phyloP scores from a whole-genome alignment of 2,113 vertebrate species.

The Haemorhous mexicanus region DNA sequence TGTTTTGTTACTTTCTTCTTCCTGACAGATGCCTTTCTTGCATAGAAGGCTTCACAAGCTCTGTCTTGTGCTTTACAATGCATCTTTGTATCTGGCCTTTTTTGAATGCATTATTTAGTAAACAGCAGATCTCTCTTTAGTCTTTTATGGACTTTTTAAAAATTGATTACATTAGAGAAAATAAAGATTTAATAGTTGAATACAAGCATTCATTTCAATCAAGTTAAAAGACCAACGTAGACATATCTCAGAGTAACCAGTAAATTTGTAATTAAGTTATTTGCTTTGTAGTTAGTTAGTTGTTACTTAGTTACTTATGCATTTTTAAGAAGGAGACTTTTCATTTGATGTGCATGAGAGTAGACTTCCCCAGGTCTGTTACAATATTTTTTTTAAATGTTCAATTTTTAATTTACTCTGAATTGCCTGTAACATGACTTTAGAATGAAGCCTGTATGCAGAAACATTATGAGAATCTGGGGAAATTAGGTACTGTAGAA shows the following conservation, averaged over 20 bases:
- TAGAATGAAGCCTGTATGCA: not conserved
- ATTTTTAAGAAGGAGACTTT: not conserved
- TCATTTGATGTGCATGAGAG: not conserved
- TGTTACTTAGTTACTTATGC: not conserved
- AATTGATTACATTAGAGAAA: not conserved
- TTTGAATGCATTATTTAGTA: slow-evolving; percentile 2
- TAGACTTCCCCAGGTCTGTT: not conserved
- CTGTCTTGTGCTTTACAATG: not conserved
- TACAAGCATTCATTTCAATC: not conserved
- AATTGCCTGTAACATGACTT: not conserved
- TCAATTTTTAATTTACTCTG: not conserved
- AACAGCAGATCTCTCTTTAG: not conserved
- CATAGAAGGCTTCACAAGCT: not conserved
- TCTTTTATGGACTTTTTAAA: not conserved
- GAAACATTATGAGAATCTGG: not conserved
- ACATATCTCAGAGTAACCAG: not conserved
- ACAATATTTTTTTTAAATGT: not conserved
- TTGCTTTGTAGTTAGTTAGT: not conserved
- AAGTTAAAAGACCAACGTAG: not conserved
- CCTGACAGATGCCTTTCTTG: slow-evolving; percentile 5
- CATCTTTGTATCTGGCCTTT: not conserved
- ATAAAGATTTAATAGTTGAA: not conserved
- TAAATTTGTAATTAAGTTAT: not conserved
- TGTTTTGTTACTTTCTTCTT: not conserved
- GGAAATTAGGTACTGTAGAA: not conserved